These are phyloP conservation scores for Chrysolina oricalcia DNA, from an alignment of 2,888 invertebrate genomes.

Conservation along the genomic window DNA sequence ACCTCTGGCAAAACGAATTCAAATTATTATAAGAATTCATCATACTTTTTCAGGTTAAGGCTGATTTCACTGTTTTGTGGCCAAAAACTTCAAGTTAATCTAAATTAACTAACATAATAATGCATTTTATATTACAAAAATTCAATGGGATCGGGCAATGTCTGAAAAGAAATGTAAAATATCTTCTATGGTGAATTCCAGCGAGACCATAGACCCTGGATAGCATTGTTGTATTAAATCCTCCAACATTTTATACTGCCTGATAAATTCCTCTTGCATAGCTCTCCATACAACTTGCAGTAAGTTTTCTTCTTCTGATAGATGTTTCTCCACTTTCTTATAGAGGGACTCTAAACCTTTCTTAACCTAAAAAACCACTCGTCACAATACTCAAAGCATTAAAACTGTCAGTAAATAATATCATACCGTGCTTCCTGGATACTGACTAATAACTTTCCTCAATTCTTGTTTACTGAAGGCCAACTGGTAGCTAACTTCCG, in stretches of 20 bases:
- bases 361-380: conserved; percentile 79
- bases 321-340: conserved; percentile 97
- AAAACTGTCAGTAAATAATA: not conserved
- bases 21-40: too few relatives aligned
- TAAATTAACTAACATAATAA: not conserved
- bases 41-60: too few relatives aligned
- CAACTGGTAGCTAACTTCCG: conserved; percentile 98
- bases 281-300: conserved; percentile 98
- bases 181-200: conserved; percentile 97
- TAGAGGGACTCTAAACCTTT: conserved; percentile 94
- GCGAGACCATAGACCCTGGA: conserved; percentile 92
- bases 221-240: conserved; percentile 96
- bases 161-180: conserved; percentile 98
- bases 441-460: conserved; percentile 93
- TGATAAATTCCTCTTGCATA: conserved; percentile 99
- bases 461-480: conserved; percentile 98
- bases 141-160: conserved; percentile 91
- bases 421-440: conserved; percentile 82
- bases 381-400: not conserved
- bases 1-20: too few relatives aligned
- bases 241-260: conserved; percentile 95
- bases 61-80: too few relatives aligned
- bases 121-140: conserved; percentile 5
- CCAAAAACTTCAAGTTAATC: not conserved
- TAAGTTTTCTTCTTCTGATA: conserved; percentile 94